Evolutionary conservation across 2,888 invertebrate species (phyloP), one percentile per base, ranked within the genome.

Genomic region (Pharmacophagus antenor): DNA sequence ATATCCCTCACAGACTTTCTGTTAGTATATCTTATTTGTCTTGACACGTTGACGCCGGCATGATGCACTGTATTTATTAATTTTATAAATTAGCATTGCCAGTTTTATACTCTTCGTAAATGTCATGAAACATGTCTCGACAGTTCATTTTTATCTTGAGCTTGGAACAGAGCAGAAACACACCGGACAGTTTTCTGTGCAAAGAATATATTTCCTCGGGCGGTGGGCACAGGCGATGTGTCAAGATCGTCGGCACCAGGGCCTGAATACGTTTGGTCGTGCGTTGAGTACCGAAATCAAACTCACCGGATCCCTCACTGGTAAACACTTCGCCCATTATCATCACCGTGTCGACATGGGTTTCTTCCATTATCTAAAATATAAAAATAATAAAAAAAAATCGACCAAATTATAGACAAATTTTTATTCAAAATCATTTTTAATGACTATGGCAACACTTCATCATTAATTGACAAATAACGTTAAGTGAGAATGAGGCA

Each of bases 141-240:
- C 98, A 98, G 70, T 95, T 93, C 71, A 99, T 92, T 70, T 93
- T 93, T 0, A 96, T 94, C 72, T 94, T 93, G 55, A 99, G 92
- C 74, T 97, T 98, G 0, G 97, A 93, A 77, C 98, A 98, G 0
- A 99, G 89, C 22, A 99, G 88, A 84, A 99, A 99, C 15, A 98
- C 95, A 0, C 99, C 99, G 0, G 99, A 97, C 50, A 99, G 92
- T 88, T 99, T 99, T 61, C 99, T 93, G 80, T 99, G 99, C 20
- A 99, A 91, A 0, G 99, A 99, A 88, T 99, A 99, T 68, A 98
- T 97, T 88, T 99, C 99, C 82, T 99, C 99, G 0, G 99, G 99
- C 0, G 99, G 99, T 1, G 99, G 98, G 62, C 98, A 97, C 1
- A 99, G 92, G 21, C 99, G 92, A 77, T 99, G 98, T 48, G 95